Percentiles rank a stretch among this genome's conserved stretches.
These are phyloP conservation scores for Heliconius cydno DNA, from an alignment of 2,888 invertebrate species.

Conservation along the genomic window DNA sequence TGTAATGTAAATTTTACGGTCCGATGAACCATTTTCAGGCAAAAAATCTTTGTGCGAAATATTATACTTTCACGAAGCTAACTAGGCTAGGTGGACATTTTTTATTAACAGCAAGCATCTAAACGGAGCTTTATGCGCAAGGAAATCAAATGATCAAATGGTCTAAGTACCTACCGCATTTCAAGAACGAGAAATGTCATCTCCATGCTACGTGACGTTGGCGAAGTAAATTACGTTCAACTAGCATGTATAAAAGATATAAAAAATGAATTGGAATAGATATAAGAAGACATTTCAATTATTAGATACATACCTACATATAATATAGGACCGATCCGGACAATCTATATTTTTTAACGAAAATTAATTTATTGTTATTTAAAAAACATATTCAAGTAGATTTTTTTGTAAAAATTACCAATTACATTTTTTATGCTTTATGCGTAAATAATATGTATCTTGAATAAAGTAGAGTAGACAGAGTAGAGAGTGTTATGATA, in stretches of 20 bases:
- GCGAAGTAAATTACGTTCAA: constrained; percentile 15
- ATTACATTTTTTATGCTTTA: not conserved
- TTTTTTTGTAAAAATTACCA: not conserved
- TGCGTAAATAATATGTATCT: no score
- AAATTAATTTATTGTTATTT: not conserved
- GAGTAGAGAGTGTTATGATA: not conserved
- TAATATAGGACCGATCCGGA: not conserved
- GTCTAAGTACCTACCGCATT: not conserved
- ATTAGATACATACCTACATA: not conserved
- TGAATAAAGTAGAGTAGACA: no score
- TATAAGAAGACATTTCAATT: constrained; percentile 15
- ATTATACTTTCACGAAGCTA: constrained; percentile 41
- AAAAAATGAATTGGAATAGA: constrained; percentile 6
- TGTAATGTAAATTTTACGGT: constrained; percentile 43
- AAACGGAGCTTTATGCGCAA: not conserved
- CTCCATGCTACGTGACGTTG: constrained; percentile 13
- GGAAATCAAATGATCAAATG: not conserved
- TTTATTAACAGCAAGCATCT: not conserved
- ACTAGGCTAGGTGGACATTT: constrained; percentile 20
- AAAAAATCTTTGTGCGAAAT: constrained; percentile 35
- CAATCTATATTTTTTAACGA: not conserved
- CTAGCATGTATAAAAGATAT: constrained; percentile 4
- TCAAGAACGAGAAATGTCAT: constrained; percentile 13
- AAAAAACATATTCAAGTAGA: no score
- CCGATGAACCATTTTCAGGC: constrained; percentile 21